phyloP scores from a whole-genome alignment of 2,113 vertebrate species.

The Sinocyclocheilus rhinocerous region DNA sequence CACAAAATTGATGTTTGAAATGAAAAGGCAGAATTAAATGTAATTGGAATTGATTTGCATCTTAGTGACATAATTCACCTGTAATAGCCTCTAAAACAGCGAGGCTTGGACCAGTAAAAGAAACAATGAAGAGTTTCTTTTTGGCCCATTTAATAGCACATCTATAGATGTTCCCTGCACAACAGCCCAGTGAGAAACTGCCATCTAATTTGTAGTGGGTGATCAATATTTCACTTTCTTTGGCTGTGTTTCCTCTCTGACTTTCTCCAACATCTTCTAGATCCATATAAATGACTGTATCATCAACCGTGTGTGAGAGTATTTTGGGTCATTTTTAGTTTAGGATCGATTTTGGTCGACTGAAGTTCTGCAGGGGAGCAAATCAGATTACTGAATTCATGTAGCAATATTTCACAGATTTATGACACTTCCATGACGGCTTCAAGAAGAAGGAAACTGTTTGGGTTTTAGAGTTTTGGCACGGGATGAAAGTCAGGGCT shows the following conservation, averaged over 20 bases:
- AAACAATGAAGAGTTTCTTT: not conserved
- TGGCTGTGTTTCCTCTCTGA: not conserved
- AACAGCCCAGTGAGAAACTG: not conserved
- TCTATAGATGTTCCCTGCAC: not conserved
- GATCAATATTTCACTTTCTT: conserved; percentile 16
- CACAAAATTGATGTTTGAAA: not conserved
- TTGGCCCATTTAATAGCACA: not conserved
- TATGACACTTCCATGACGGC: conserved; percentile 14
- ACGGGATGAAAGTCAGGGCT: not conserved
- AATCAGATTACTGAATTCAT: conserved; percentile 22
- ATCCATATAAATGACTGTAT: conserved; percentile 25
- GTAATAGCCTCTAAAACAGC: not conserved
- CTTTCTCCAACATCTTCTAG: not conserved
- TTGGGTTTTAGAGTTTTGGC: not conserved
- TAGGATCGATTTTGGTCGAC: conserved; percentile 5
- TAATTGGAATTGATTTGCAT: not conserved
- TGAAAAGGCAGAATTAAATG: not conserved
- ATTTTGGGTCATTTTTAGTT: conserved; percentile 13
- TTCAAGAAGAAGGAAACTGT: not conserved
- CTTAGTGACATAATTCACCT: not conserved
- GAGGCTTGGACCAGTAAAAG: not conserved
- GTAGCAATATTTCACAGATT: conserved; percentile 25
- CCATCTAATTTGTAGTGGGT: not conserved
- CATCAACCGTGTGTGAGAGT: not conserved
- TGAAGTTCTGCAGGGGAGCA: not conserved